These are phyloP conservation scores for Salvelinus fontinalis DNA, from an alignment of 2,113 vertebrate genomes.

Conservation along the genomic window DNA sequence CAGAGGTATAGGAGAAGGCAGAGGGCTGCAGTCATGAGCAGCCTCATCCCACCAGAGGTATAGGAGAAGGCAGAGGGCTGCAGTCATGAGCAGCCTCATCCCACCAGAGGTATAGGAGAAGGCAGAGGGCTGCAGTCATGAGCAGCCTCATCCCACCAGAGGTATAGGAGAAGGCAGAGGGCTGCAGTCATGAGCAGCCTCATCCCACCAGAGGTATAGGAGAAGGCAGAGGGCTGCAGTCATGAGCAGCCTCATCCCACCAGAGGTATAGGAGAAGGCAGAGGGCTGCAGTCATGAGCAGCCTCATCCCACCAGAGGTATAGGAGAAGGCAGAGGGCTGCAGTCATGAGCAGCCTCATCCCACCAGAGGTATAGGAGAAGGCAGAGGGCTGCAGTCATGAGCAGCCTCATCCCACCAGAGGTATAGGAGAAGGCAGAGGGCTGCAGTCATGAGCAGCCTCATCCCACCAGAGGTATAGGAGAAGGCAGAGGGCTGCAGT, in stretches of 20 bases:
- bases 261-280: slow-evolving; percentile 5
- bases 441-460: slow-evolving; percentile 27
- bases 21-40: slow-evolving; percentile 19
- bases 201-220: slow-evolving; percentile 17
- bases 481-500: neutral
- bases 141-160: slow-evolving; percentile 34
- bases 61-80: slow-evolving; percentile 8
- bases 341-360: slow-evolving; percentile 26
- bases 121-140: slow-evolving; percentile 1
- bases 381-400: slow-evolving; percentile 1
- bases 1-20: slow-evolving; percentile 5
- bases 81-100: slow-evolving; percentile 26
- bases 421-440: slow-evolving; percentile 2
- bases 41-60: slow-evolving; percentile 21
- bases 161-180: slow-evolving; percentile 2
- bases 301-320: slow-evolving; percentile 21
- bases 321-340: slow-evolving; percentile 8
- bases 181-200: slow-evolving; percentile 27
- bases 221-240: neutral
- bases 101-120: slow-evolving; percentile 14
- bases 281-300: slow-evolving; percentile 19
- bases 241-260: slow-evolving; percentile 34
- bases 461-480: slow-evolving; percentile 17
- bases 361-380: slow-evolving; percentile 14
- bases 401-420: slow-evolving; percentile 34